These are phyloP conservation scores for Argyresthia albistria DNA, from an alignment of 2,888 invertebrate species.

Conservation along the genomic window DNA sequence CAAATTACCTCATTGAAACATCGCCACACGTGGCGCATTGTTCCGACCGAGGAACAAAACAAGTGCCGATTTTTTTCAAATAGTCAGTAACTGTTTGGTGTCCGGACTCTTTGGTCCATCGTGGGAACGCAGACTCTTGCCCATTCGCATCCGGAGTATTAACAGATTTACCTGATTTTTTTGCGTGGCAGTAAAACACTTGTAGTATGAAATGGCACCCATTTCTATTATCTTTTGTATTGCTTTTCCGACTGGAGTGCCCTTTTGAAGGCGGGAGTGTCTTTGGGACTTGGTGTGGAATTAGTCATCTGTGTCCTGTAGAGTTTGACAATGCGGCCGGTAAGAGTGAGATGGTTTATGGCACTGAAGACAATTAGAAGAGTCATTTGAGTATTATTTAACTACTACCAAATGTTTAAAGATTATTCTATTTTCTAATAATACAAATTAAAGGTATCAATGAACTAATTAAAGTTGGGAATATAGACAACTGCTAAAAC, in stretches of 20 bases:
- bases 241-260: slow-evolving; percentile 30
- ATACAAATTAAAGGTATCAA: too few relatives aligned
- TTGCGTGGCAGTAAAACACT: slow-evolving; percentile 58
- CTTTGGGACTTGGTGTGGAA: slow-evolving; percentile 10
- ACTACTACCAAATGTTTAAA: too few relatives aligned
- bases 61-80: slow-evolving; percentile 30
- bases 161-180: slow-evolving; percentile 39
- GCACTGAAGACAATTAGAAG: too few relatives aligned
- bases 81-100: slow-evolving; percentile 13
- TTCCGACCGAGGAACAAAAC: slow-evolving; percentile 24
- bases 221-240: slow-evolving; percentile 43
- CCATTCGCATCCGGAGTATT: slow-evolving; percentile 58
- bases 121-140: slow-evolving; percentile 44
- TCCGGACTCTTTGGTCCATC: slow-evolving; percentile 22
- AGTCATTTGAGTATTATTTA: too few relatives aligned
- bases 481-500: too few relatives aligned
- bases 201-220: slow-evolving; percentile 40
- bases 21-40: slow-evolving; percentile 53
- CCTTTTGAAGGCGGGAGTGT: slow-evolving; percentile 20
- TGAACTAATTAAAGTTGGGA: too few relatives aligned
- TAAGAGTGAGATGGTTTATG: too few relatives aligned
- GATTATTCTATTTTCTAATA: too few relatives aligned
- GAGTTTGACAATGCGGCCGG: neutral
- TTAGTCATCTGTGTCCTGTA: slow-evolving; percentile 21
- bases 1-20: slow-evolving; percentile 23